These are phyloP conservation scores for Macrotrachela quadricornifera DNA, from an alignment of 1,140 invertebrate species.

Conservation along the genomic window DNA sequence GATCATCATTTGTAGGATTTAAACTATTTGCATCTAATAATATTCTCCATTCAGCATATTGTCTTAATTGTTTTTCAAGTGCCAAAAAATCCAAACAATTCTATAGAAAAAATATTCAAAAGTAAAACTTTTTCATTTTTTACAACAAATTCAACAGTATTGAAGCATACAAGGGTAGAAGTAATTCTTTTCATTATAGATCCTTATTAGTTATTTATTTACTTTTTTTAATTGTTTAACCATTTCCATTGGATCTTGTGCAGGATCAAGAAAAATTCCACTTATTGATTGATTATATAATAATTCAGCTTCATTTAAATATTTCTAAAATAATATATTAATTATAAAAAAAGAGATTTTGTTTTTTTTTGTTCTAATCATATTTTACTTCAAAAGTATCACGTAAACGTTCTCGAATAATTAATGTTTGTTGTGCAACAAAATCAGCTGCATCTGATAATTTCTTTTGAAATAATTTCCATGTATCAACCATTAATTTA, in stretches of 20 bases:
- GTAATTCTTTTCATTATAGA: neutral
- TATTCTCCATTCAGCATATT: conserved; percentile 22
- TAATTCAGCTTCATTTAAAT: conserved; percentile 18
- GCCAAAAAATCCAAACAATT: conserved; percentile 20
- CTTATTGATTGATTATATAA: conserved; percentile 18
- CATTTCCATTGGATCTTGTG: conserved; percentile 18
- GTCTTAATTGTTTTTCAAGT: conserved; percentile 17
- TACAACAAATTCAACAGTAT: no score
- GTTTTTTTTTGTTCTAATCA: no score
- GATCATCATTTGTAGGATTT: conserved; percentile 12
- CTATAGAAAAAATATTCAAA: conserved; percentile 11
- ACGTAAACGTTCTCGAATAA: conserved; percentile 21
- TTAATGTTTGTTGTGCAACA: conserved; percentile 24
- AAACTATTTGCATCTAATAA: conserved; percentile 14
- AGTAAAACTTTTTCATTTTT: no score
- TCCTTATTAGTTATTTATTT: neutral
- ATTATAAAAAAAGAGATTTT: neutral
- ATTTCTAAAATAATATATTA: conserved; percentile 11
- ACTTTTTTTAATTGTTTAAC: conserved; percentile 20
- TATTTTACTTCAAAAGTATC: conserved; percentile 18
- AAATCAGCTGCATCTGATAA: conserved; percentile 25
- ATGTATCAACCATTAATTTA: conserved; percentile 16
- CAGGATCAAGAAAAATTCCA: conserved; percentile 24
- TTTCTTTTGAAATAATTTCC: conserved; percentile 23
- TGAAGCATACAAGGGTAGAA: neutral